Percentiles rank a stretch among this genome's conserved stretches.
phyloP scores from a whole-genome alignment of 2,888 invertebrate species.

The Biston stratarius region DNA sequence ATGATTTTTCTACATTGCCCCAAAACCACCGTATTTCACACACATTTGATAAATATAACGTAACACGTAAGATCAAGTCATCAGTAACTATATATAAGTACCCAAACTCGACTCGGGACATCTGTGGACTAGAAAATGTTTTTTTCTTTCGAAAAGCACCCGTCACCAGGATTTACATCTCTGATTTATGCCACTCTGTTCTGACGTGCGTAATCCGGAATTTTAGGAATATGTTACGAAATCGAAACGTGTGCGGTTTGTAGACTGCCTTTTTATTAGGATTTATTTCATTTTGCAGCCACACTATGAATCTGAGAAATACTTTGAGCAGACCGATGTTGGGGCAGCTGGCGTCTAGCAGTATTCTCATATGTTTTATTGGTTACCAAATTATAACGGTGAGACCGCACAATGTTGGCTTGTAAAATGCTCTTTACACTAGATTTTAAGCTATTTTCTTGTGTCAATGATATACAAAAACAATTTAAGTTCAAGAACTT shows the following conservation, averaged over 20 bases:
- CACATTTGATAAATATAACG: no score
- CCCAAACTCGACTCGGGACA: background rate
- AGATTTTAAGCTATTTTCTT: background rate
- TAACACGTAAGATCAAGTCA: no score
- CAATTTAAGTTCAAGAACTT: no score
- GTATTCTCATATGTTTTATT: conserved; percentile 72
- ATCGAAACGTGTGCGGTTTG: conserved; percentile 18
- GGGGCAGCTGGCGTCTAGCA: conserved; percentile 70
- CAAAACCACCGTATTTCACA: no score
- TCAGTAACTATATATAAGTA: background rate
- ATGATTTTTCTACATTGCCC: no score
- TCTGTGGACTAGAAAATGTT: background rate
- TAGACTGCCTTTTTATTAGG: conserved; percentile 12
- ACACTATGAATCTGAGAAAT: conserved; percentile 62
- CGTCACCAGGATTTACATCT: conserved; percentile 29
- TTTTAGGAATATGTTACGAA: conserved; percentile 20
- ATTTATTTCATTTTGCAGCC: conserved; percentile 53
- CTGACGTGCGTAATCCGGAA: conserved; percentile 20
- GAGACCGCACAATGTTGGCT: conserved; percentile 31
- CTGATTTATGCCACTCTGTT: conserved; percentile 26
- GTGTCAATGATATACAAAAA: background rate
- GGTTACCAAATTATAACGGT: conserved; percentile 75
- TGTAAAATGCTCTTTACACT: background rate
- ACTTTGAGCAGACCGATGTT: conserved; percentile 74
- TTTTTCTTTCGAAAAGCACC: background rate